Percentiles rank a stretch among this genome's conserved stretches.
Evolutionary conservation across 2,888 invertebrate genomes (phyloP).

Genomic region (Callosobruchus maculatus): DNA sequence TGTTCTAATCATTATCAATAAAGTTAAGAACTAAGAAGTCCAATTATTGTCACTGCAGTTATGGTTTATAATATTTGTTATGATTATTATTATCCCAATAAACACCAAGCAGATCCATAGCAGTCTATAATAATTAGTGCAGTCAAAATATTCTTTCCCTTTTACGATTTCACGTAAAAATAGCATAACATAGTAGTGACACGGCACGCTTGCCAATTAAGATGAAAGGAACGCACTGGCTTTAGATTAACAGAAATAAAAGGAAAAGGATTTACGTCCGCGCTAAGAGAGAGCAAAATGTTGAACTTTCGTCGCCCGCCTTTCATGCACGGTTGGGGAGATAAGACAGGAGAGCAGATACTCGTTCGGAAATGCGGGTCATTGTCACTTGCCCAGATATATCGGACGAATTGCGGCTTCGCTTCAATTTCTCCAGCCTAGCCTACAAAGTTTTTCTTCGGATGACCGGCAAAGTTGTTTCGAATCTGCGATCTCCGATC

Average conservation of each 20-base stretch:
- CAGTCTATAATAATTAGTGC: too few species aligned
- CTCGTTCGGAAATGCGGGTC: conserved; percentile 26
- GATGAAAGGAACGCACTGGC: background rate
- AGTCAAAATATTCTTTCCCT: background rate
- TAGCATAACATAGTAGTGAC: background rate
- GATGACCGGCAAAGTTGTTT: conserved; percentile 2
- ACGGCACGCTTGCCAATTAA: background rate
- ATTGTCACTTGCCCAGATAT: conserved; percentile 23
- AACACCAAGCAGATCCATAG: too few species aligned
- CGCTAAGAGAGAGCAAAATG: background rate
- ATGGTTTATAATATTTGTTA: too few species aligned
- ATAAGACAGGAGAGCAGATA: background rate
- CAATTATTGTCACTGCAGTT: too few species aligned
- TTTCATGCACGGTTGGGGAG: background rate
- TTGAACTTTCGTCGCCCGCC: background rate
- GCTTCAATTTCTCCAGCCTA: conserved; percentile 2
- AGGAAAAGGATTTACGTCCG: background rate
- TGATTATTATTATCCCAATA: too few species aligned
- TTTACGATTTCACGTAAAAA: background rate
- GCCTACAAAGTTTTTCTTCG: conserved; percentile 3
- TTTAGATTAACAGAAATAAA: background rate
- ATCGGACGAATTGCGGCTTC: conserved; percentile 4
- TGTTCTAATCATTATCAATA: too few species aligned
- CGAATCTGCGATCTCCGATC: too few species aligned
- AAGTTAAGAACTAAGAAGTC: too few species aligned